Base-by-base conservation (phyloP, 2,113 vertebrate genomes). In the Vireo altiloquus region DNA sequence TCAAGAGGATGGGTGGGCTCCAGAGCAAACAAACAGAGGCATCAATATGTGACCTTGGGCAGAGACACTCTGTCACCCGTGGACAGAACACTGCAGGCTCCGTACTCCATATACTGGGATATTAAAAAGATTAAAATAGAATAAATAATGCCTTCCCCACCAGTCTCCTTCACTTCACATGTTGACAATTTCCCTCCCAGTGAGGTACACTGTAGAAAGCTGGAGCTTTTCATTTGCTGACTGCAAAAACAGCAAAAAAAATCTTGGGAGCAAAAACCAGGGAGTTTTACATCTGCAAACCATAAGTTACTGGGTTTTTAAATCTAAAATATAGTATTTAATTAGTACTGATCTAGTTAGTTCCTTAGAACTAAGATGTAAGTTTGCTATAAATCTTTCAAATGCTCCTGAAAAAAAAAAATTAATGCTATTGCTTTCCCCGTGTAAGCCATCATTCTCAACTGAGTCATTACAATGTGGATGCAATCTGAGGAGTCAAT, bases 121-220 rank as follows among this genome's bases (percentile, higher is more conserved):
- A 88, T 64, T 88, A 79, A 90, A 88, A 77, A 77, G 35, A 83
- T 81, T 83, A 18, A 92, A 90, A 71, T 33, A 68, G 54, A 94
- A 93, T 78, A 46, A 76, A 59, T 81, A 91, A 94, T 87, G 52
- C 49, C 46, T 66, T 85, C 22, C 35, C 21, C 76, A 69, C 23
- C 44, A 64, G 75, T 57, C 59, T 78, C 68, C 57, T 94, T 71
- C 65, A 31, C 60, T 72, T 91, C 59, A 15, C 42, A 20, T 18
- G 27, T 8, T 82, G 75, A 85, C 61, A 86, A 5, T 75, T 96
- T 92, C 89, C 65, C 76, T 87, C 66, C 76, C 85, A 87, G 86
- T 70, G 80, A 90, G 56, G 52, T 40, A 56, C n/a, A 10, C 66
- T 54, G 50, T 42, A 83, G 79, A 85, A 89, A 86, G 64, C 40